These are phyloP conservation scores for Aplodontia rufa DNA, from an alignment of 2,113 vertebrate species.

Conservation along the genomic window DNA sequence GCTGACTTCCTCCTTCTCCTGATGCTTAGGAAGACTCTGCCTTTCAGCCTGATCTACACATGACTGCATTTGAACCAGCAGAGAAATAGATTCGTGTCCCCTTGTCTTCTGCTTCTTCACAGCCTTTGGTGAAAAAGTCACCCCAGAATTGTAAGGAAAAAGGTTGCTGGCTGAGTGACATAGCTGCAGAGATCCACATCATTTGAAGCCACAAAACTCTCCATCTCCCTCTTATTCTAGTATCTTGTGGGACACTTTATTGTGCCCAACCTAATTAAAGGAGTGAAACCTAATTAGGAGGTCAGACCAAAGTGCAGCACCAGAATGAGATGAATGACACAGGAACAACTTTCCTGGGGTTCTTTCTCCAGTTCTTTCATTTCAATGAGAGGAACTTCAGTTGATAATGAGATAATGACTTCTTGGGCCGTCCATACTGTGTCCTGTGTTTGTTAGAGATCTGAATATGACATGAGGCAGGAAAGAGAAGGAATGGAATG, in stretches of 20 bases:
- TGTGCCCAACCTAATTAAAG: too few relatives aligned
- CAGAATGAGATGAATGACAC: not conserved
- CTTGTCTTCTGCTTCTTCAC: not conserved
- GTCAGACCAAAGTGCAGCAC: not conserved
- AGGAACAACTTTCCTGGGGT: not conserved
- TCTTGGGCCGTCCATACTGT: not conserved
- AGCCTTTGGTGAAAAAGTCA: not conserved
- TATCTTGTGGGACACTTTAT: too few relatives aligned
- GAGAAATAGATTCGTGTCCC: not conserved
- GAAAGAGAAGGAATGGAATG: not conserved
- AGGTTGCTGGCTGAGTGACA: too few relatives aligned
- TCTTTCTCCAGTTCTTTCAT: not conserved
- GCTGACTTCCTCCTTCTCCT: not conserved
- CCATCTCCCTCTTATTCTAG: fast-evolving
- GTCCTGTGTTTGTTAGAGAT: not conserved
- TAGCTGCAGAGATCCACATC: too few relatives aligned
- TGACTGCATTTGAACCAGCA: not conserved
- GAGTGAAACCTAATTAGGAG: not conserved
- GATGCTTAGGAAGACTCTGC: not conserved
- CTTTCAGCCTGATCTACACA: not conserved
- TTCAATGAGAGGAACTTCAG: not conserved
- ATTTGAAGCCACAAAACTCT: not conserved
- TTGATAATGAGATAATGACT: not conserved
- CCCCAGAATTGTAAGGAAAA: not conserved
- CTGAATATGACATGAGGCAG: not conserved